Evolutionary conservation across 2,797 vertebrate species (phyloP), one percentile per base, ranked within the genome.

Genomic region (Antrozous pallidus): DNA sequence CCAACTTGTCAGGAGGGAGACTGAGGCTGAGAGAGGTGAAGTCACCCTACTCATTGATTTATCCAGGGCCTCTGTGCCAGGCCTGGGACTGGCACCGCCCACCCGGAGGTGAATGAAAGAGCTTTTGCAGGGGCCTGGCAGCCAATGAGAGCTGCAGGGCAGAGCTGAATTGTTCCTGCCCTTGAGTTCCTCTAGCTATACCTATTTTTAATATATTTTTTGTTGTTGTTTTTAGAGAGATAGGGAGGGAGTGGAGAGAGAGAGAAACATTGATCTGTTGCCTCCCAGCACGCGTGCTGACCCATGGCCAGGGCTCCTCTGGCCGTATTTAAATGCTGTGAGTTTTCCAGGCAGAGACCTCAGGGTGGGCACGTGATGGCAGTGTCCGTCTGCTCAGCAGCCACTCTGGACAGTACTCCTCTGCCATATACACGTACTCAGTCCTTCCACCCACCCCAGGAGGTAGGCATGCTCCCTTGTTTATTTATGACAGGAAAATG

Each of bases 341-440:
- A 70, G 36, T 13, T 26, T 80, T 87, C 33, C 42, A 73, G 47
- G 54, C n/a, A 69, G 61, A 83, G 33, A n/a, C 3, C 47, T 56
- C 26, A 14, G 31, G 28, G 8, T 17, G 5, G 0, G 20, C 26
- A 20, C 0, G 1, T 17, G 51, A 10, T 16, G 10, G 83, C 26
- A 12, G 14, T 1, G 22, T 16, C 22, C 5, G 8, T 70, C 31
- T 18, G 45, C 4, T 26, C 18, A 33, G 36, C 26, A 40, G 61
- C 74, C n/a, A 6, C 61, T 61, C 20, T 40, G 42, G 61, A 31
- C 56, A 71, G 17, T 14, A 0, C 33, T 12, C 56, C 13, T 31
- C 51, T 31, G 65, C 47, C 51, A 1, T 0, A 36, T 4, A 20
- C 33, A 8, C 0, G 13, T 4, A 17, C 38, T 22, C 38, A 5